Conservation (phyloP, 2,888 invertebrate species). For the Gerosis bhagava region DNA sequence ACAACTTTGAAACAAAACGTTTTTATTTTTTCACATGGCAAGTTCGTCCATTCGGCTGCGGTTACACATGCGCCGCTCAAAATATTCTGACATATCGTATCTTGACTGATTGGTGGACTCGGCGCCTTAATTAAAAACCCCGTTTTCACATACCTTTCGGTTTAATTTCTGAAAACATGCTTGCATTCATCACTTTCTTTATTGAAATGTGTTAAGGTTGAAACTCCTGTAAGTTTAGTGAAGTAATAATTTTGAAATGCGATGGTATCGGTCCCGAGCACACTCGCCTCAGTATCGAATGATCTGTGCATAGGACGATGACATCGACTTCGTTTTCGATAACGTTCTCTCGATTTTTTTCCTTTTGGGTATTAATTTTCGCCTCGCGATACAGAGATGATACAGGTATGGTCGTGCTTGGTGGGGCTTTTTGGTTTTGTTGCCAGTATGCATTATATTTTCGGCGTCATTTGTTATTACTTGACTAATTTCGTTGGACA, state of each 20-base stretch:
- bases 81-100: constrained; percentile 35
- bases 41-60: constrained; percentile 23
- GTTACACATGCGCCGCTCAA: constrained; percentile 33
- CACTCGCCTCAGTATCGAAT: constrained; percentile 51
- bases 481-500: no score
- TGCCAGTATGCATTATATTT: constrained; percentile 14
- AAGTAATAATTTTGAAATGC: constrained; percentile 30
- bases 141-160: constrained; percentile 35
- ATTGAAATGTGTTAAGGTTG: constrained; percentile 20
- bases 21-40: constrained; percentile 30
- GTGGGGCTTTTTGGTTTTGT: constrained; percentile 29
- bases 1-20: constrained; percentile 9
- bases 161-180: constrained; percentile 31
- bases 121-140: constrained; percentile 44
- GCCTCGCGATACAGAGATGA: constrained; percentile 56
- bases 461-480: constrained; percentile 7
- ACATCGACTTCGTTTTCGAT: constrained; percentile 70
- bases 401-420: constrained; percentile 39
- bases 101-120: constrained; percentile 45
- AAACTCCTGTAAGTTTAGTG: constrained; percentile 13
- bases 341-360: constrained; percentile 47
- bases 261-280: constrained; percentile 44
- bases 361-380: constrained; percentile 67
- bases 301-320: constrained; percentile 67
- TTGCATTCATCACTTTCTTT: constrained; percentile 10